Evolutionary conservation across 2,888 invertebrate genomes (phyloP), one percentile per base, ranked within the genome.

Genomic region (Dascillus cervinus): DNA sequence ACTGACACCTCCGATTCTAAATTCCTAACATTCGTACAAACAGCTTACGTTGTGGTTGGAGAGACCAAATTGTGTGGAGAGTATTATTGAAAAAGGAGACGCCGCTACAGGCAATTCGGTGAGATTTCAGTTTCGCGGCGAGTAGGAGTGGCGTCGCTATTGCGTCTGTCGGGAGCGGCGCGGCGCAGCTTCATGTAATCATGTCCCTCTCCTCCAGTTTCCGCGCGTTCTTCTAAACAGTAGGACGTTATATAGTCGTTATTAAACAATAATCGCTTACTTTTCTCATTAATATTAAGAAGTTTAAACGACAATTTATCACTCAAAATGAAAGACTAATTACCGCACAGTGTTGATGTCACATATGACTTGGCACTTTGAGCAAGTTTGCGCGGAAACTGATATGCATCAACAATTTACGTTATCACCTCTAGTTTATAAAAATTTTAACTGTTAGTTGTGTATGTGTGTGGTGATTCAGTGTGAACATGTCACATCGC

Each of bases 121-220:
- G 49, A 52, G 53, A 54, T 54, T 55, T 53, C 46, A 47, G 52
- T 49, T 47, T 50, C 44, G 49, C 52, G 56, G 52, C 50, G 43
- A 43, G 58, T 60, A 56, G 60, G 59, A 60, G 60, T 58, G 58
- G 59, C 57, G 56, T 53, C 53, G 49, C 40, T 49, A 41, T 46
- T 51, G 55, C 54, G 51, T 49, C 48, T 49, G 48, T 42, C 43
- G 43, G 47, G 32, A 42, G 43, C 51, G 46, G 45, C 50, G 52
- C 54, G 55, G 54, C 53, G 60, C 59, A 54, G 57, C 57, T 45
- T 55, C 60, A 49, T 42, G 49, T 43, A 52, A 47, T 52, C 50
- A 49, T 52, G 50, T 52, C 56, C 51, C 50, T 53, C 53, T 53
- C 49, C n/a, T 46, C 51, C 55, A 55, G 60, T 60, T 58, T 60